These are phyloP conservation scores for Ceyx cyanopectus DNA, from an alignment of 2,113 vertebrate species.

Conservation along the genomic window DNA sequence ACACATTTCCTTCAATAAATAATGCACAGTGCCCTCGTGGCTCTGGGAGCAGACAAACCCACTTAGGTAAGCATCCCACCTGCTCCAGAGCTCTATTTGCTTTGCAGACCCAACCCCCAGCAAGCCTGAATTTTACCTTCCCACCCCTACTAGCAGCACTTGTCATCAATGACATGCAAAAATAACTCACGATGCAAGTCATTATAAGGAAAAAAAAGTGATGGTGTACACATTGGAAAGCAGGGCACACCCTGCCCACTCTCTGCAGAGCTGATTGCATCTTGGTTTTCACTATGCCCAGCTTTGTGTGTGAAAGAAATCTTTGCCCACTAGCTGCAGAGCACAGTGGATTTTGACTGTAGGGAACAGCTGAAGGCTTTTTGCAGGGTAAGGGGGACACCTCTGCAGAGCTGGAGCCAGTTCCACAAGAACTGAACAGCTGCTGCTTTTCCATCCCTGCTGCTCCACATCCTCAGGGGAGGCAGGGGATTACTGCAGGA, in stretches of 20 bases:
- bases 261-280: neutral
- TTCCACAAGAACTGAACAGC: neutral
- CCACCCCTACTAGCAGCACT: neutral
- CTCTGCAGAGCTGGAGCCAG: neutral
- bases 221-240: accelerated
- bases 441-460: neutral
- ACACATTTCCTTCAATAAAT: conserved; percentile 52
- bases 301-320: neutral
- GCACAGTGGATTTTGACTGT: neutral
- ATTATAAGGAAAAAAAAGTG: neutral
- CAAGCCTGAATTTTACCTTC: neutral
- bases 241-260: neutral
- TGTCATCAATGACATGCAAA: neutral
- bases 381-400: neutral
- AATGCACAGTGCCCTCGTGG: neutral
- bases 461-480: neutral
- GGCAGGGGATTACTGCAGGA: neutral
- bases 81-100: neutral
- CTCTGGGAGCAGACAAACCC: neutral
- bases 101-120: neutral
- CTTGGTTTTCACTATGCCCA: accelerated
- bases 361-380: neutral
- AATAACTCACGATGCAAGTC: neutral
- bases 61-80: neutral
- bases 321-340: neutral